Conservation (phyloP, 2,113 vertebrate species). For the Triplophysa dalaica region DNA sequence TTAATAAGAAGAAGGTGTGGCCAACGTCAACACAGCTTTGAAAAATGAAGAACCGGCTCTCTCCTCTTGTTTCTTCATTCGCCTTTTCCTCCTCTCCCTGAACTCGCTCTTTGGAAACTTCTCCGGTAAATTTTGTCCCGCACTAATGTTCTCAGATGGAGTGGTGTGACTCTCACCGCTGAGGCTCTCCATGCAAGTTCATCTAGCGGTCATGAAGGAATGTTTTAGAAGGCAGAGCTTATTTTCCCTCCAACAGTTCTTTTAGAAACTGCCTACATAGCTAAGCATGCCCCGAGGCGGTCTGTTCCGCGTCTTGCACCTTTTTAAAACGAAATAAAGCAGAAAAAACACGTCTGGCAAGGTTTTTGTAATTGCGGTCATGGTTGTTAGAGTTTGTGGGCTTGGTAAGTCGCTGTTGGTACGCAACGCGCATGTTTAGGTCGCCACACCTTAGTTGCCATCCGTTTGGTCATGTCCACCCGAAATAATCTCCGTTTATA, state of each 20-base stretch:
- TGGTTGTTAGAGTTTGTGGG: slow-evolving; percentile 41
- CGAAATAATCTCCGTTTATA: slow-evolving; percentile 11
- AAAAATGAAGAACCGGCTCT: neutral
- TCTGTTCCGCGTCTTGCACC: slow-evolving; percentile 44
- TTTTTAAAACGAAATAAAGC: slow-evolving; percentile 46
- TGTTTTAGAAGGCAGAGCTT: slow-evolving; percentile 44
- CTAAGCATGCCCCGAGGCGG: slow-evolving; percentile 33
- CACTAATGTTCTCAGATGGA: slow-evolving; percentile 45
- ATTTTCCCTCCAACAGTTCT: slow-evolving; percentile 33
- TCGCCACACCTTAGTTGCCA: slow-evolving; percentile 39
- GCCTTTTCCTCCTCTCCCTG: slow-evolving; percentile 29
- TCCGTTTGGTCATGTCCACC: slow-evolving; percentile 36
- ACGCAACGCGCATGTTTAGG: slow-evolving; percentile 32
- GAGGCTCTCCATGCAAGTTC: slow-evolving; percentile 50
- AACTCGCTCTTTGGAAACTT: slow-evolving; percentile 41
- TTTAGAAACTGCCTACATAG: slow-evolving; percentile 37
- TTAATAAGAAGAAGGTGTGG: slow-evolving; percentile 16
- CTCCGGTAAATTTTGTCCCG: slow-evolving; percentile 45
- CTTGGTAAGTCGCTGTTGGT: slow-evolving; percentile 36
- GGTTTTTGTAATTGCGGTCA: slow-evolving; percentile 29
- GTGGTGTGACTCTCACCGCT: slow-evolving; percentile 50
- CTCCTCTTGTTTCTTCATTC: neutral
- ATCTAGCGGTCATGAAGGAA: slow-evolving; percentile 51
- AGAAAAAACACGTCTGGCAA: slow-evolving; percentile 4
- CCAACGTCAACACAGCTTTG: slow-evolving; percentile 14